Conservation (phyloP, 2,113 vertebrate genomes). For the Trichomycterus rosablanca region DNA sequence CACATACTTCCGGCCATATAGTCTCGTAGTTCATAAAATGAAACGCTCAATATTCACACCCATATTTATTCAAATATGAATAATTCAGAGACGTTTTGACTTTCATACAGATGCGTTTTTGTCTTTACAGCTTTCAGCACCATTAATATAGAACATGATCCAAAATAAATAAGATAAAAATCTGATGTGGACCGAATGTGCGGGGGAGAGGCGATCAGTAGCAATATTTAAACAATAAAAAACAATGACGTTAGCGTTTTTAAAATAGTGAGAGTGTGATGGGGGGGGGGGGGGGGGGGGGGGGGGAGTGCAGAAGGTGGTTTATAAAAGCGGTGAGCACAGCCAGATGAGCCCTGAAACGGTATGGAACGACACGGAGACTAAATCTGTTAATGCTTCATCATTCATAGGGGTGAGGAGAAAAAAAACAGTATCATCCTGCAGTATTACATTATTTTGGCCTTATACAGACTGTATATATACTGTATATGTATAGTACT, state of each 20-base stretch:
- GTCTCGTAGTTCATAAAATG: neutral
- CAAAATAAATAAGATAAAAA: slow-evolving; percentile 35
- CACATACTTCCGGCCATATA: too few species aligned
- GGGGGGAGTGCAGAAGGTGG: slow-evolving; percentile 5
- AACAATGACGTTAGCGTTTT: neutral
- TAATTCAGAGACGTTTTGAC: slow-evolving; percentile 2
- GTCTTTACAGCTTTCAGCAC: slow-evolving; percentile 33
- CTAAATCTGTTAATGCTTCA: too few species aligned
- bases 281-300: neutral
- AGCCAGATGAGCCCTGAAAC: neutral
- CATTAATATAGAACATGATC: slow-evolving; percentile 21
- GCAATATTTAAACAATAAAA: slow-evolving; percentile 3
- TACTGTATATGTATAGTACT: neutral
- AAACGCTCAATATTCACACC: neutral
- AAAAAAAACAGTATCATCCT: neutral
- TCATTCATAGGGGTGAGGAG: neutral
- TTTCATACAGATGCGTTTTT: too few species aligned
- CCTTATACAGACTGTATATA: too few species aligned
- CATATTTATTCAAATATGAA: slow-evolving; percentile 17
- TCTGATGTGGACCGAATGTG: slow-evolving; percentile 11
- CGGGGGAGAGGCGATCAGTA: slow-evolving; percentile 34
- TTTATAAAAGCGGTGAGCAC: slow-evolving; percentile 26
- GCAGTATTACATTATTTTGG: too few species aligned
- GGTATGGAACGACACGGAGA: too few species aligned
- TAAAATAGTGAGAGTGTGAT: slow-evolving; percentile 10